Base-by-base conservation (phyloP, 2,113 vertebrate species). In the Megaleporinus macrocephalus region DNA sequence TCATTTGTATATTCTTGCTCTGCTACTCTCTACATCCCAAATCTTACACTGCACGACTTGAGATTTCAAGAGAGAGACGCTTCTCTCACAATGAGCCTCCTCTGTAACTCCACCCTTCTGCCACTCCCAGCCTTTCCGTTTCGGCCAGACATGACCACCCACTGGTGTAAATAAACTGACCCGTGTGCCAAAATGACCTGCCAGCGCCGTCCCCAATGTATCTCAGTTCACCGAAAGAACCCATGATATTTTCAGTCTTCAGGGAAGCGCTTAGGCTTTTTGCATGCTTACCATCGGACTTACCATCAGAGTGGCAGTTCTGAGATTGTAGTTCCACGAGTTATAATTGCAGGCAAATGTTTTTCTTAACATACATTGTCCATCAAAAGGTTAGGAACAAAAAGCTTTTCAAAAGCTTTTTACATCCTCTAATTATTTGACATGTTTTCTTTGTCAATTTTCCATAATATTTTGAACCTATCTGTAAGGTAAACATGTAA, bases 181-280 rank as follows among this genome's bases (percentile, higher is more conserved):
- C 18, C 30, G 18, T 6, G 18, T 68, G 30, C 65, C 65, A 68
- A 36, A 30, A 68, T 36, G 65, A 30, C 18, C 29, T 36, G 18
- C 20, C 61, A 68, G 47, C 29, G 30, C 26, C 47, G 30, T 27
- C 5, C 61, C 47, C 13, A 11, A 41, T 53, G 10, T 16, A 47
- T 11, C 57, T 75, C 33, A 22, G 47, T 49, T 65, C 75, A 65
- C 1, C 18, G 24, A 63, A 51, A n/a, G 18, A 30, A 49, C 36
- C 6, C 6, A 22, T 49, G 18, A 65, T 51, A 51, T 66, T 77
- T 77, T 77, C 41, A 65, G 75, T 47, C 27, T 77, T 77, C 47
- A 22, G 26, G 5, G 26, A 30, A 7, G 18, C 24, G 44, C 59
- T 20, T 41, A 13, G 16, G 59, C 53, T 57, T 20, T 57, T 57